Conservation (phyloP, 1,140 invertebrate species). For the Lepidurus arcticus region DNA sequence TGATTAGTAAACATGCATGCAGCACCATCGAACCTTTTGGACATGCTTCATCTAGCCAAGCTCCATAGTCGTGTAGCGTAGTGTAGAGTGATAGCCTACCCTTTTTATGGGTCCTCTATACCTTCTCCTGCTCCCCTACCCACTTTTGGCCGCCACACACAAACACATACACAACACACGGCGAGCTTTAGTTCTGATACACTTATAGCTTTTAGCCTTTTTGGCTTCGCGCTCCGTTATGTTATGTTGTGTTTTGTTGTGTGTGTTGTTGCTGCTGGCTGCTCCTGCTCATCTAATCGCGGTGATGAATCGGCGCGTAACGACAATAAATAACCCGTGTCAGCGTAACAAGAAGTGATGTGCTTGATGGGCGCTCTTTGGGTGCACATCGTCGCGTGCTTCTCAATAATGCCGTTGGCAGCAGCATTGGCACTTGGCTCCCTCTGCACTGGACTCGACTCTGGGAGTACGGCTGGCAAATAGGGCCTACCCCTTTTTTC, state of each 20-base stretch:
- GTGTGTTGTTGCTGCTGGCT: not conserved
- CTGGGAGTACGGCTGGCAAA: not conserved
- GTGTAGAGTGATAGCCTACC: not conserved
- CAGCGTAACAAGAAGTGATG: constrained; percentile 18
- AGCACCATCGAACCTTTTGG: not conserved
- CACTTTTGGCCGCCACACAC: too few species aligned
- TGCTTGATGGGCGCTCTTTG: constrained; percentile 11
- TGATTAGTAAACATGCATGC: not conserved
- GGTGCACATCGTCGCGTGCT: not conserved
- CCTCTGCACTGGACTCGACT: not conserved
- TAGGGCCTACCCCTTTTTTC: not conserved
- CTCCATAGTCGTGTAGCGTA: not conserved
- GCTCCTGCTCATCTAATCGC: not conserved
- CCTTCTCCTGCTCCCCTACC: not conserved
- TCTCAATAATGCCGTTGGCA: constrained; percentile 12
- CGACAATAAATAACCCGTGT: constrained; percentile 19
- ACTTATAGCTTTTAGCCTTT: constrained; percentile 19
- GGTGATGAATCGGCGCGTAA: constrained; percentile 16
- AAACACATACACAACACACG: not conserved
- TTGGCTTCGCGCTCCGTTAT: not conserved
- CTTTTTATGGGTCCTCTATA: not conserved
- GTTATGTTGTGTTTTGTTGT: not conserved
- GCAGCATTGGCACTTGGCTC: constrained; percentile 3
- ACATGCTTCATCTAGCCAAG: not conserved
- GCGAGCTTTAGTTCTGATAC: not conserved